Evolutionary conservation across 2,888 invertebrate genomes (phyloP).

Genomic region (Helicoverpa assulta): DNA sequence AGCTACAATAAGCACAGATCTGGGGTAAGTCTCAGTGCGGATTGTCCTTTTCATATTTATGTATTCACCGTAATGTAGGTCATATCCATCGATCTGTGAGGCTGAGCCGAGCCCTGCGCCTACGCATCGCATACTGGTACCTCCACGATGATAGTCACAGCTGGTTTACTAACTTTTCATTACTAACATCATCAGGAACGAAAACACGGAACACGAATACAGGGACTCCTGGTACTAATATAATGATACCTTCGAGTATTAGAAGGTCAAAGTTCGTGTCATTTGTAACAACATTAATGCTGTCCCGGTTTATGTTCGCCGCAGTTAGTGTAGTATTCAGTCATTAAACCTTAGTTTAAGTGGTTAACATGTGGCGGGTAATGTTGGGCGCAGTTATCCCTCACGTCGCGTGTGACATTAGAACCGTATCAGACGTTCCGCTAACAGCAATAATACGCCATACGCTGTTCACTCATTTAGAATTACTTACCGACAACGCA

Average conservation of each 20-base stretch:
- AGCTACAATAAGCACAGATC: conserved; percentile 35
- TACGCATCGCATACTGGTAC: no score
- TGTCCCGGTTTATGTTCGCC: conserved; percentile 7
- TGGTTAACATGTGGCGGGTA: conserved; percentile 18
- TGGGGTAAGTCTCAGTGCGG: conserved; percentile 15
- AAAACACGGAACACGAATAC: background rate
- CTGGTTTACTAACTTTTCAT: no score
- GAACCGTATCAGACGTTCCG: conserved; percentile 43
- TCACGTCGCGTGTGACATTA: conserved; percentile 29
- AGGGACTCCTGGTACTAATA: background rate
- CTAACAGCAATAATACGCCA: conserved; percentile 40
- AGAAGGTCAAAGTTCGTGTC: background rate
- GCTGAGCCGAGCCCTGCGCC: background rate
- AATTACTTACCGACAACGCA: conserved; percentile 55
- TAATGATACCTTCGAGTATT: background rate
- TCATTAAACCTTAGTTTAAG: conserved; percentile 37
- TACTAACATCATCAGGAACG: no score
- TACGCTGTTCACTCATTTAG: conserved; percentile 43
- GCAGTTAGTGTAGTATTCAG: conserved; percentile 17
- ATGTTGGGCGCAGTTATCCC: conserved; percentile 19
- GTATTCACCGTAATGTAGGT: conserved; percentile 5
- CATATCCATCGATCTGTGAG: conserved; percentile 2
- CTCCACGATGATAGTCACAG: no score
- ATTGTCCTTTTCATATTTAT: conserved; percentile 14
- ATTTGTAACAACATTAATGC: background rate